These are phyloP conservation scores for Hofmannophila pseudospretella DNA, from an alignment of 2,888 invertebrate species.

Conservation along the genomic window DNA sequence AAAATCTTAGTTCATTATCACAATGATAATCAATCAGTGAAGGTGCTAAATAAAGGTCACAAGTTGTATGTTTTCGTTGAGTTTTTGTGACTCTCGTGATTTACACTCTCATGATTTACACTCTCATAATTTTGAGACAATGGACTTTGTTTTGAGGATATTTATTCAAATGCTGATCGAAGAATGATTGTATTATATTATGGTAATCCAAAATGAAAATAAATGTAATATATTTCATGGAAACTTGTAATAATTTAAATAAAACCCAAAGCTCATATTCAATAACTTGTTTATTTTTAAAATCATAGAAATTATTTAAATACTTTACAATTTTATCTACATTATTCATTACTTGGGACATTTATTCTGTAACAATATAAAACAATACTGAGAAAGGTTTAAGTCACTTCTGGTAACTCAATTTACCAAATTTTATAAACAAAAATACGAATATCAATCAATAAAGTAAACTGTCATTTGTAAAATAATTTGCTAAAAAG, in stretches of 20 bases:
- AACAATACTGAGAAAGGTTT: conserved; percentile 6
- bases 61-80: too few relatives aligned
- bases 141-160: too few relatives aligned
- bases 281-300: conserved; percentile 21
- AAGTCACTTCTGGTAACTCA: background rate
- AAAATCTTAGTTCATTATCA: too few relatives aligned
- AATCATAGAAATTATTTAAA: conserved; percentile 19
- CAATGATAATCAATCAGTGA: too few relatives aligned
- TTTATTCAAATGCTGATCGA: background rate
- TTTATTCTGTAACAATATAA: conserved; percentile 2
- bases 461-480: too few relatives aligned
- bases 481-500: too few relatives aligned
- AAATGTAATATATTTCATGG: conserved; percentile 19
- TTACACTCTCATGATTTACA: too few relatives aligned
- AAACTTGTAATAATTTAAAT: conserved; percentile 9
- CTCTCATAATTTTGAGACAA: too few relatives aligned
- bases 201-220: conserved; percentile 14
- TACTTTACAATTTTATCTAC: conserved; percentile 7
- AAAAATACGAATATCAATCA: too few relatives aligned
- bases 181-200: conserved; percentile 5
- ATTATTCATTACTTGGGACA: conserved; percentile 1
- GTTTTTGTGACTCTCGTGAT: too few relatives aligned
- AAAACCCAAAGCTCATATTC: conserved; percentile 10
- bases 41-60: too few relatives aligned
- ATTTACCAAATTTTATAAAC: background rate